Conservation (phyloP, 2,888 invertebrate species). For the Oscheius sp. region DNA sequence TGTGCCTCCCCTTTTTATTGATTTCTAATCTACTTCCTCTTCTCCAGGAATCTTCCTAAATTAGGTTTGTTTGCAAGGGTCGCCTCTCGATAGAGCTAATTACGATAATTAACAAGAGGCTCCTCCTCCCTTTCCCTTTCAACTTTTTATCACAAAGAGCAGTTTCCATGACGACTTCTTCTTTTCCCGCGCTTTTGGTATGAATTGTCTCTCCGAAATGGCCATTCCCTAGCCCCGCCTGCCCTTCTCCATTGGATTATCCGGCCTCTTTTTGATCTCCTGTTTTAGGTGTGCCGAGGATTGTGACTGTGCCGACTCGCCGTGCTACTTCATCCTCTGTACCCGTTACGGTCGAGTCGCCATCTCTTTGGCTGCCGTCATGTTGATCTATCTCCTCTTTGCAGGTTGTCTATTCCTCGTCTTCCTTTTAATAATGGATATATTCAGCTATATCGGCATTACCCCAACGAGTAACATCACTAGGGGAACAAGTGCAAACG, state of each 20-base stretch:
- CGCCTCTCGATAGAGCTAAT: no score
- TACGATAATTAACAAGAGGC: no score
- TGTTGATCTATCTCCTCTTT: slow-evolving; percentile 32
- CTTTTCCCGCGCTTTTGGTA: no score
- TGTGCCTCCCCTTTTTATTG: background rate
- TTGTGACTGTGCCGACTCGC: slow-evolving; percentile 26
- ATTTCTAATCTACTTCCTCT: no score
- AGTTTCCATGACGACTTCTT: no score
- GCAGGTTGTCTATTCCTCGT: slow-evolving; percentile 25
- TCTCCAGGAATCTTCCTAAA: no score
- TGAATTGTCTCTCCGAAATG: no score
- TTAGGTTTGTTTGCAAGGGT: no score
- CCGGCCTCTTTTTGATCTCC: background rate
- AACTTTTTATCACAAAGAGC: no score
- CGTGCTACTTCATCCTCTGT: slow-evolving; percentile 27
- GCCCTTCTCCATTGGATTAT: background rate
- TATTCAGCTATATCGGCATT: slow-evolving; percentile 33
- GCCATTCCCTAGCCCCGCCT: background rate
- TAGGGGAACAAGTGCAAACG: slow-evolving; percentile 16
- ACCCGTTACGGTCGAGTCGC: slow-evolving; percentile 20
- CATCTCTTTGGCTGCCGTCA: background rate
- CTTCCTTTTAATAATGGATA: background rate
- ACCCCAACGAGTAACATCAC: slow-evolving; percentile 6
- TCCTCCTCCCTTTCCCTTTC: no score
- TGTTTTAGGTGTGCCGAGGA: slow-evolving; percentile 28